These are phyloP conservation scores for Epizoanthus ramosus DNA, from an alignment of 92 coral and sea anemone genomes.

Conservation along the genomic window DNA sequence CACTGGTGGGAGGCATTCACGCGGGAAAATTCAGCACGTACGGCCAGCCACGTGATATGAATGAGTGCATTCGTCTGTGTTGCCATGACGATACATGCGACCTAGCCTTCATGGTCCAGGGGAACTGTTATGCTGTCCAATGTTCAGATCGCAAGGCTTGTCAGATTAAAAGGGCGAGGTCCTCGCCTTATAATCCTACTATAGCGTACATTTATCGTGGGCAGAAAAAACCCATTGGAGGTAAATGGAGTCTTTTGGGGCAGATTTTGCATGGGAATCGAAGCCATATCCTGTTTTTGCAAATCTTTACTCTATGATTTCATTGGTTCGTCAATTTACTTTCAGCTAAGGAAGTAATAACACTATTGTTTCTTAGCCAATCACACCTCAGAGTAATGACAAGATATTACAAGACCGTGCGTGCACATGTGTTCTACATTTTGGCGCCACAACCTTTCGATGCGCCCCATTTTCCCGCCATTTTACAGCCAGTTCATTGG, in stretches of 20 bases:
- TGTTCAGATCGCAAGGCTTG: slow-evolving; percentile 76
- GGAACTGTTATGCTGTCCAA: slow-evolving; percentile 85
- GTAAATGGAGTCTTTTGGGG: slow-evolving; percentile 28
- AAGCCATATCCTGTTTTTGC: too few species aligned
- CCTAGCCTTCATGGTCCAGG: slow-evolving; percentile 91
- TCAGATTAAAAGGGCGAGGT: slow-evolving; percentile 82
- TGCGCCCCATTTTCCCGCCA: too few species aligned
- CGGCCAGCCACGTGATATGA: slow-evolving; percentile 70
- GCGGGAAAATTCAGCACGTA: slow-evolving; percentile 92
- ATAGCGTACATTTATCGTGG: slow-evolving; percentile 88
- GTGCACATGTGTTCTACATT: too few species aligned
- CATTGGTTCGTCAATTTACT: too few species aligned
- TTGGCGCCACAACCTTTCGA: too few species aligned
- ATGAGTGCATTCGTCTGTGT: slow-evolving; percentile 89
- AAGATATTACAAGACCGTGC: too few species aligned
- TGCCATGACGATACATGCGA: slow-evolving; percentile 92
- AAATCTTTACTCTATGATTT: too few species aligned
- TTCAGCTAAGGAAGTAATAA: too few species aligned
- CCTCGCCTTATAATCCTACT: slow-evolving; percentile 82
- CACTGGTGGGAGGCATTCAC: slow-evolving; percentile 86
- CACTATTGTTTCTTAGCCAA: too few species aligned
- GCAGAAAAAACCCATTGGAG: slow-evolving; percentile 69
- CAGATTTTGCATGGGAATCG: too few species aligned
- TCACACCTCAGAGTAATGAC: too few species aligned
- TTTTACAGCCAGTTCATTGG: too few species aligned